Percentiles rank a stretch among this genome's conserved stretches.
phyloP scores from a whole-genome alignment of 1,140 invertebrate species.

The Coptotermes formosanus region DNA sequence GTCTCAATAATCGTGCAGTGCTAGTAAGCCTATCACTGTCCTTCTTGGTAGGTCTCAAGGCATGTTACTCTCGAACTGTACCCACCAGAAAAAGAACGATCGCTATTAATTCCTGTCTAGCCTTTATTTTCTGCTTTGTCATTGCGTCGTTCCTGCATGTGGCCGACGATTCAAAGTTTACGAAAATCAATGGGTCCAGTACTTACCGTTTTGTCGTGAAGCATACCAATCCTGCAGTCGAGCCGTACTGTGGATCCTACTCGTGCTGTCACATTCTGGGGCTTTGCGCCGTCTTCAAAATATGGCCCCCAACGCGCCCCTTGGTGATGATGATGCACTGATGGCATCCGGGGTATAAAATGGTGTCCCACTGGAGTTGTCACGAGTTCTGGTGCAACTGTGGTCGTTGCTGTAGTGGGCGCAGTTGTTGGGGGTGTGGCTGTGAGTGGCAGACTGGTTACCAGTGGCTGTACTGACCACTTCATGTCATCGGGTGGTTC shows the following conservation, averaged over 20 bases:
- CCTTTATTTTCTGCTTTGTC: too few relatives aligned
- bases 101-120: too few relatives aligned
- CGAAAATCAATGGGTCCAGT: background rate
- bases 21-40: too few relatives aligned
- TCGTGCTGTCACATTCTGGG: slow-evolving; percentile 52
- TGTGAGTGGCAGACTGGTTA: background rate
- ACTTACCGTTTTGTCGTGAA: slow-evolving; percentile 55
- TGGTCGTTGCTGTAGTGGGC: background rate
- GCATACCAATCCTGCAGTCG: slow-evolving; percentile 56
- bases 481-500: background rate
- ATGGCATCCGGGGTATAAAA: background rate
- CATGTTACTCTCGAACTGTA: too few relatives aligned
- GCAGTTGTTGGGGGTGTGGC: background rate
- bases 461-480: background rate
- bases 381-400: background rate
- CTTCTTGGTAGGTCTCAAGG: too few relatives aligned
- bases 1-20: too few relatives aligned
- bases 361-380: background rate
- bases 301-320: slow-evolving; percentile 64
- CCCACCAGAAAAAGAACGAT: too few relatives aligned
- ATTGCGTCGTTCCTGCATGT: too few relatives aligned
- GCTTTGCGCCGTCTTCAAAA: slow-evolving; percentile 66
- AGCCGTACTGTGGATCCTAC: slow-evolving; percentile 54
- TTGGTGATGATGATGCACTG: slow-evolving; percentile 35
- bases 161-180: background rate